Percentiles rank a stretch among this genome's conserved stretches.
Evolutionary conservation across 2,888 invertebrate species (phyloP).

Genomic region (Bembecia ichneumoniformis): DNA sequence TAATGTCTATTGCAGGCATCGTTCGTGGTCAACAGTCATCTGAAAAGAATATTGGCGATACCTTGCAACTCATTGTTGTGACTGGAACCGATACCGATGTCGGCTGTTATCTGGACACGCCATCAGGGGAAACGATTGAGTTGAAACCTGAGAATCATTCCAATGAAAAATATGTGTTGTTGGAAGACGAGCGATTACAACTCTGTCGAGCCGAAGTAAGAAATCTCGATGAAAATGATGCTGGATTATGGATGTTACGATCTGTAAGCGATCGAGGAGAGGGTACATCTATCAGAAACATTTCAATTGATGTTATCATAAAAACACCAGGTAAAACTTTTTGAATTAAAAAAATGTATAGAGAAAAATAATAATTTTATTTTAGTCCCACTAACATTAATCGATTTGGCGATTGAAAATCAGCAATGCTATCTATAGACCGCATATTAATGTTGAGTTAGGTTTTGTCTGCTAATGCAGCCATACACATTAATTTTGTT

Average conservation of each 20-base stretch:
- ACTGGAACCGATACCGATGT: slow-evolving; percentile 7
- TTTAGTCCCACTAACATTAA: no score
- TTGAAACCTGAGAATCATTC: neutral
- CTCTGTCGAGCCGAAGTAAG: slow-evolving; percentile 15
- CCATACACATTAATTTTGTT: no score
- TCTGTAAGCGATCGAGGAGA: neutral
- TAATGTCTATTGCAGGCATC: neutral
- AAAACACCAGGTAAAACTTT: neutral
- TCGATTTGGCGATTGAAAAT: no score
- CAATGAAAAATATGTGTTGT: slow-evolving; percentile 7
- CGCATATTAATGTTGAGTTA: no score
- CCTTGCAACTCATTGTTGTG: slow-evolving; percentile 8
- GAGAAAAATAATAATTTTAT: no score
- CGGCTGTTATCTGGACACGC: slow-evolving; percentile 10
- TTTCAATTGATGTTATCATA: neutral
- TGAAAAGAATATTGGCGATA: slow-evolving; percentile 10
- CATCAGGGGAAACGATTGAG: neutral
- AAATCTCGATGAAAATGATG: slow-evolving; percentile 14
- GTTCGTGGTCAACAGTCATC: neutral
- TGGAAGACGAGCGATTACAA: slow-evolving; percentile 1
- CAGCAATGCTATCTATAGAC: no score
- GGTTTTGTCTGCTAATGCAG: no score
- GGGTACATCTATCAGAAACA: neutral
- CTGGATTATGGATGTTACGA: slow-evolving; percentile 20
- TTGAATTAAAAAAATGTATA: no score